Evolutionary conservation across 2,113 vertebrate species (phyloP).

Genomic region (Cettia cetti): DNA sequence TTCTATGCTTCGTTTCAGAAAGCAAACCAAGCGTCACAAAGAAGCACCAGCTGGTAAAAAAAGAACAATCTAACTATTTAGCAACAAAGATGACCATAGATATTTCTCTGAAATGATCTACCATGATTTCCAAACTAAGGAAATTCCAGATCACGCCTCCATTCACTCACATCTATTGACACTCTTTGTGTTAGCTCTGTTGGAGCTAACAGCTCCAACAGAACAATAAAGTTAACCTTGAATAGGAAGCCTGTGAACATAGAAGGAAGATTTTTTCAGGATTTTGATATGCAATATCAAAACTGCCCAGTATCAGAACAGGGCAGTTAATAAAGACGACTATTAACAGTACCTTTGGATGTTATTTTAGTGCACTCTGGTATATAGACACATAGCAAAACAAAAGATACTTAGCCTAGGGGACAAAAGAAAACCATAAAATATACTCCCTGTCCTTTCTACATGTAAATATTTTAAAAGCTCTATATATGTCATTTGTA

Average conservation of each 20-base stretch:
- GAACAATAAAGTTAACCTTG: background rate
- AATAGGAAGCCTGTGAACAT: background rate
- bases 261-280: background rate
- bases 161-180: background rate
- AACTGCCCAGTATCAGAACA: background rate
- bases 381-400: background rate
- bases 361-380: background rate
- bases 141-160: background rate
- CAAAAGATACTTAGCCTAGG: background rate
- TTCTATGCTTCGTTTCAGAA: background rate
- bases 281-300: background rate
- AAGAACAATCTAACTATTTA: background rate
- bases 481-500: background rate
- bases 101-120: background rate
- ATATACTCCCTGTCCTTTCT: background rate
- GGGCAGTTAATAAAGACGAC: background rate
- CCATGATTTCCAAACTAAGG: background rate
- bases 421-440: background rate
- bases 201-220: background rate
- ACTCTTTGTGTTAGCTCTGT: background rate
- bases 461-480: background rate
- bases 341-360: fast-evolving
- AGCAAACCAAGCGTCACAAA: background rate
- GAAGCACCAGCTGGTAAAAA: background rate
- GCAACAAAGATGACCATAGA: background rate